These are phyloP conservation scores for Phataginus tetradactyla DNA, from an alignment of 2,797 vertebrate genomes.

Conservation along the genomic window DNA sequence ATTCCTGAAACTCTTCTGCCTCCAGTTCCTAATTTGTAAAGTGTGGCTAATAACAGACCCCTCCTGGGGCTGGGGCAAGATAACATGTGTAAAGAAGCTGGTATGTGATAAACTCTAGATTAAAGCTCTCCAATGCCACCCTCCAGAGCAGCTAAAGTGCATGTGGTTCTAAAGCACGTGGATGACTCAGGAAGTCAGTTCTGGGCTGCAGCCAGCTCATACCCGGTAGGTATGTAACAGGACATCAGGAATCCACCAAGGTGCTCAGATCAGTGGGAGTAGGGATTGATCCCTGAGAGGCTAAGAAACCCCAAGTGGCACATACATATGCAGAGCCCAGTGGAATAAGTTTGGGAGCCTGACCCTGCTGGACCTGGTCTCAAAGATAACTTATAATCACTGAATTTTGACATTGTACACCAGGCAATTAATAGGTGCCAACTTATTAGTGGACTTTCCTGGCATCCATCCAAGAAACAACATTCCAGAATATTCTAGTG, in stretches of 20 bases:
- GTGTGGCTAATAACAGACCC: slow-evolving; percentile 44
- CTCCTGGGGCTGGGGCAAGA: slow-evolving; percentile 13
- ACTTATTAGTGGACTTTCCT: slow-evolving; percentile 42
- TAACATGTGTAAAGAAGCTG: slow-evolving; percentile 53
- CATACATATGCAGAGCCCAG: not conserved
- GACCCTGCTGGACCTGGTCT: not conserved
- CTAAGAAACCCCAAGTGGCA: not conserved
- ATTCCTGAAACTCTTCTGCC: slow-evolving; percentile 27
- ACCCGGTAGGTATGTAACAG: not conserved
- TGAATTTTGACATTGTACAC: not conserved
- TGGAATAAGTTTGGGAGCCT: not conserved
- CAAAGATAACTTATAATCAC: slow-evolving; percentile 23
- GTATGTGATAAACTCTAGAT: slow-evolving; percentile 43
- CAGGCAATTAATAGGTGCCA: slow-evolving; percentile 3
- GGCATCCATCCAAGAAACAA: slow-evolving; percentile 19
- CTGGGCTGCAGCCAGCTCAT: slow-evolving; percentile 23
- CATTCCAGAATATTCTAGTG: slow-evolving; percentile 65
- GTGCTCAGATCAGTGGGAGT: not conserved
- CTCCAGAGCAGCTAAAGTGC: not conserved
- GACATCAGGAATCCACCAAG: not conserved
- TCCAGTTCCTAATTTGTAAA: slow-evolving; percentile 69
- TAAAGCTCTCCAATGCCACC: slow-evolving; percentile 14
- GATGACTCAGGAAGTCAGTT: slow-evolving; percentile 28
- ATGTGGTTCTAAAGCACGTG: slow-evolving; percentile 39
- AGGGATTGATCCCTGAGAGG: not conserved